Percentiles rank a stretch among this genome's conserved stretches.
Conservation (phyloP, 2,113 vertebrate genomes). For the Pluvialis apricaria region DNA sequence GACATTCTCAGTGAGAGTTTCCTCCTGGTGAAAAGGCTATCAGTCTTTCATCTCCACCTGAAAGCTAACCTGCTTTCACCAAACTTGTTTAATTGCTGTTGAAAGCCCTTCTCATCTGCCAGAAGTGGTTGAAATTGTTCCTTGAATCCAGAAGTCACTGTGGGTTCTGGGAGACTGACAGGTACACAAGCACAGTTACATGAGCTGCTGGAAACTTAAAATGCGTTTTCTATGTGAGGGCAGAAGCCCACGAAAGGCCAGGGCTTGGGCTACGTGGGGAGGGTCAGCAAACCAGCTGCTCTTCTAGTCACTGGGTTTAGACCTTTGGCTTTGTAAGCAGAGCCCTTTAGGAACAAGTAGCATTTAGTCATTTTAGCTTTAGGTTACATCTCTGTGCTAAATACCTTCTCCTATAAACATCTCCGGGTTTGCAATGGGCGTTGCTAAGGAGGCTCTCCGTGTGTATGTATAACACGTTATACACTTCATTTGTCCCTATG, state of each 20-base stretch:
- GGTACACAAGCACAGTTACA: not conserved
- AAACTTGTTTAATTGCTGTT: not conserved
- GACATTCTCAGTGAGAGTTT: not conserved
- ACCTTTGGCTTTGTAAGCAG: not conserved
- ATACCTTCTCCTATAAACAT: not conserved
- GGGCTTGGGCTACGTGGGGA: not conserved
- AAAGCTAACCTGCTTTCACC: not conserved
- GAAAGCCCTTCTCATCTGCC: not conserved
- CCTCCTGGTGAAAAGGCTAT: not conserved
- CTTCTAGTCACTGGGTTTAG: not conserved
- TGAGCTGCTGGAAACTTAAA: not conserved
- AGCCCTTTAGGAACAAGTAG: not conserved
- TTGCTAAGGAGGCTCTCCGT: not conserved
- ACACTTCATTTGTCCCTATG: not conserved
- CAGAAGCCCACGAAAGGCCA: not conserved
- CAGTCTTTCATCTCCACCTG: not conserved
- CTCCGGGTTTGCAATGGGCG: not conserved
- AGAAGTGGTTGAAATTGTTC: not conserved
- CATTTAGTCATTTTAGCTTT: not conserved
- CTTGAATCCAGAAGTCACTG: not conserved
- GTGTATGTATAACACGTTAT: accelerated
- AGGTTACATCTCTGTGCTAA: not conserved
- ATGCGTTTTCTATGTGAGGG: not conserved
- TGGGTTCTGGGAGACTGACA: not conserved
- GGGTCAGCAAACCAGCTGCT: not conserved